Evolutionary conservation across 2,113 vertebrate genomes (phyloP).

Genomic region (Pseudorhombus dupliciocellatus): DNA sequence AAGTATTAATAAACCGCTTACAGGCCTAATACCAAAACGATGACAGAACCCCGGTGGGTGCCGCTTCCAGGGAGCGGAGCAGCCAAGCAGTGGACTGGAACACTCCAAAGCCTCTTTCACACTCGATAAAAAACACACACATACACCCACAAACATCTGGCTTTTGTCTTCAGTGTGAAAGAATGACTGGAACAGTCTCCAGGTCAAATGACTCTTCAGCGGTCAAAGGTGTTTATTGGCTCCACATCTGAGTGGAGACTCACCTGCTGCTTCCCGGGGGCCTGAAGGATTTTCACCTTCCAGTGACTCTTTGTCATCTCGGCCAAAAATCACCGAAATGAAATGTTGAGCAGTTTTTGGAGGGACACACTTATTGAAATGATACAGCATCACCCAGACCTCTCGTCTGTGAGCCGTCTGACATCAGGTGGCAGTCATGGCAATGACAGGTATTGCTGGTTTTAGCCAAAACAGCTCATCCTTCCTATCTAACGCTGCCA

Average conservation of each 20-base stretch:
- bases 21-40: conserved; percentile 52
- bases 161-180: neutral
- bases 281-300: too few species aligned
- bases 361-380: too few species aligned
- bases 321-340: too few species aligned
- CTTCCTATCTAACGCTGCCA: too few species aligned
- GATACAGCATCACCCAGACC: too few species aligned
- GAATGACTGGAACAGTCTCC: neutral
- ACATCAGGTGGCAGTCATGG: too few species aligned
- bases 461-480: too few species aligned
- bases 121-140: neutral
- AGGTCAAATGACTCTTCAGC: neutral
- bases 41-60: conserved; percentile 13
- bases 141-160: neutral
- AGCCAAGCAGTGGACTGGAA: neutral
- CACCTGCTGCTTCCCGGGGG: neutral
- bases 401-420: too few species aligned
- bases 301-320: too few species aligned
- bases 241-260: neutral
- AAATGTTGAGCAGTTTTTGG: too few species aligned
- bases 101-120: neutral
- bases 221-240: neutral
- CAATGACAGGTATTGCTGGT: too few species aligned
- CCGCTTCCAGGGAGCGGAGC: conserved; percentile 10
- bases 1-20: conserved; percentile 45